A percentile compares a stretch with the other conserved stretches of the same genome.
Conservation (phyloP, 1,140 invertebrate species). For the Drosophila mauritiana region DNA sequence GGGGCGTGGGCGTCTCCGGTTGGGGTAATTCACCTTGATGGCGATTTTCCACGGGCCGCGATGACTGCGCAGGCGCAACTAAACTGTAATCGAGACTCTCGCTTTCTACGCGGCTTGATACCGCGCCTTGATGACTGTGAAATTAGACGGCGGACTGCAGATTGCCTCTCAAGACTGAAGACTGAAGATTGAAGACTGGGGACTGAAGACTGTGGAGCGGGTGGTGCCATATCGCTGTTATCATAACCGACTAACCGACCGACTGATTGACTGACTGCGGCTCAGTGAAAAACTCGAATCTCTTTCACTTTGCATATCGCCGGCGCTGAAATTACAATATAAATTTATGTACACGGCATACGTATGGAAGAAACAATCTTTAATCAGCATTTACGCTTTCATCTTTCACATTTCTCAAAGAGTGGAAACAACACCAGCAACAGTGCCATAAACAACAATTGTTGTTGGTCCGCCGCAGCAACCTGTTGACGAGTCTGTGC, state of each 20-base stretch:
- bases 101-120: conserved; percentile 59
- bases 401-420: conserved; percentile 78
- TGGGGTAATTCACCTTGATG: conserved; percentile 48
- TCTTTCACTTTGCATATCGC: conserved; percentile 68
- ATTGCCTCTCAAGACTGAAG: conserved; percentile 13
- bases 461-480: conserved; percentile 28
- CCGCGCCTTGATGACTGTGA: conserved; percentile 65
- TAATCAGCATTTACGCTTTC: conserved; percentile 80
- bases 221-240: conserved; percentile 58
- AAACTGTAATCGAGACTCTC: conserved; percentile 71
- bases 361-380: conserved; percentile 72
- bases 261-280: conserved; percentile 56
- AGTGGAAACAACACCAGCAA: conserved; percentile 58
- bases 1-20: conserved; percentile 13
- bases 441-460: conserved; percentile 51
- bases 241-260: conserved; percentile 67
- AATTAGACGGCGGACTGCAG: conserved; percentile 51
- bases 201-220: conserved; percentile 27
- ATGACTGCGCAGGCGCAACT: conserved; percentile 61
- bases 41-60: conserved; percentile 44
- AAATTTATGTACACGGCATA: conserved; percentile 56
- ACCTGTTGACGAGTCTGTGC: conserved; percentile 43
- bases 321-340: conserved; percentile 69
- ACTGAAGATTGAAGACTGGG: conserved; percentile 9
- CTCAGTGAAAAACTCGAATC: conserved; percentile 8